A percentile compares a stretch with the other conserved stretches of the same genome.
phyloP scores from a whole-genome alignment of 2,113 vertebrate genomes.

The Puma concolor region DNA sequence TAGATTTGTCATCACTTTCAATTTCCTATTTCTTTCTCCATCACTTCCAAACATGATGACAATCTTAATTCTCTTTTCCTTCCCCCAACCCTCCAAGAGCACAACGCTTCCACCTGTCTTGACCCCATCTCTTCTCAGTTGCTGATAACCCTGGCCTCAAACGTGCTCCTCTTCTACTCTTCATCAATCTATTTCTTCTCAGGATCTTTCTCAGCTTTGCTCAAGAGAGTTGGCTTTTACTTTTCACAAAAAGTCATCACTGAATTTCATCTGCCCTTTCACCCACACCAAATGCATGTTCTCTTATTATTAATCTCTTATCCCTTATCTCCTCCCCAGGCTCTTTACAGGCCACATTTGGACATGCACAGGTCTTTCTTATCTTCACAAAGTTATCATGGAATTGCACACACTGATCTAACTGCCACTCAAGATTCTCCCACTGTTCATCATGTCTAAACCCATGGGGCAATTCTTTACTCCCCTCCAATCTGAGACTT shows the following conservation, averaged over 20 bases:
- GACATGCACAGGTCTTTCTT: neutral
- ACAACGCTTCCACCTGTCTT: neutral
- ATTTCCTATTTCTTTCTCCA: neutral
- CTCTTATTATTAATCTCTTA: neutral
- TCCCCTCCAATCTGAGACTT: neutral
- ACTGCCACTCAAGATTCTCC: neutral
- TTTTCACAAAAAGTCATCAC: neutral
- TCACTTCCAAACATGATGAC: conserved; percentile 34
- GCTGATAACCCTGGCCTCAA: conserved; percentile 37
- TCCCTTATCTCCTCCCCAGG: neutral
- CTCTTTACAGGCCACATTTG: neutral
- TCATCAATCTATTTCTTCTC: neutral
- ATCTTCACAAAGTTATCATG: neutral
- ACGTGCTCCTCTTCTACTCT: neutral
- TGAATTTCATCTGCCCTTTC: neutral
- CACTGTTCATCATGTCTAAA: neutral
- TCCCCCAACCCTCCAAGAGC: neutral
- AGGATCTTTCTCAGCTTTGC: neutral
- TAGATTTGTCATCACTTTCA: conserved; percentile 20
- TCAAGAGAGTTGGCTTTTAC: neutral
- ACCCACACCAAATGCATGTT: neutral
- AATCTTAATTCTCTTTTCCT: conserved; percentile 35
- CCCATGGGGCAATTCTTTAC: neutral
- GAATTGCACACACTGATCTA: neutral
- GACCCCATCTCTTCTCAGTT: conserved; percentile 16